Evolutionary conservation across 2,113 vertebrate species (phyloP).

Genomic region (mouse (Mus musculus)): GRCm39 chr16:40755501-40756000

Average conservation of each 20-base stretch:
- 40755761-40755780: background rate
- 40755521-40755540: background rate
- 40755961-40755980: background rate
- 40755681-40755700: background rate
- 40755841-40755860: constrained; percentile 9
- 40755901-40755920: background rate
- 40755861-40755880: background rate
- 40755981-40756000: background rate
- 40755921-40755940: constrained; percentile 2
- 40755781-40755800: background rate
- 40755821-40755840: constrained; percentile 7
- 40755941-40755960: background rate
- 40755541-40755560: background rate
- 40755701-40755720: background rate
- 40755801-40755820: constrained; percentile 8
- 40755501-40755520: rapidly evolving
- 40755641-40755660: background rate
- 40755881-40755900: background rate
- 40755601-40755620: background rate
- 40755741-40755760: background rate
- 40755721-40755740: background rate
- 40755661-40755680: background rate
- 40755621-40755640: background rate
- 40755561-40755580: background rate
- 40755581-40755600: background rate